Percentiles rank a stretch among this genome's conserved stretches.
Evolutionary conservation across 2,888 invertebrate genomes (phyloP).

Genomic region (Eupithecia exiguata): DNA sequence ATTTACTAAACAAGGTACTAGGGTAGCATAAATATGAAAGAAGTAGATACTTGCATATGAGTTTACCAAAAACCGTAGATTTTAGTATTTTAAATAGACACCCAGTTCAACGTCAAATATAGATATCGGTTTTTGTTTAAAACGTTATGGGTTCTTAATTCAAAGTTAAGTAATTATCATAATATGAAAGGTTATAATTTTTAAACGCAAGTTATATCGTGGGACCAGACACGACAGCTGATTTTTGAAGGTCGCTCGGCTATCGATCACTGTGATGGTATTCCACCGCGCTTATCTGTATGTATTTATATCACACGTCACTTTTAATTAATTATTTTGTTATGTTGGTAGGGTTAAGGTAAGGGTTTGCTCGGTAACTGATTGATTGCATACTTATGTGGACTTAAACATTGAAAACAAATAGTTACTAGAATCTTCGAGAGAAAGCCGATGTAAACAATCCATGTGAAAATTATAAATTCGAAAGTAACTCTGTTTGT

Average conservation of each 20-base stretch:
- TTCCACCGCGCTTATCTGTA: constrained; percentile 22
- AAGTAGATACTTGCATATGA: no score
- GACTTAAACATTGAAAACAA: background rate
- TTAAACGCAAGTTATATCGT: background rate
- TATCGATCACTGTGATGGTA: constrained; percentile 31
- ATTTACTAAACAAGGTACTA: no score
- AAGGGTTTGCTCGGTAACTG: background rate
- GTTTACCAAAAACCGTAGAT: no score
- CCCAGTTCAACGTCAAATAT: no score
- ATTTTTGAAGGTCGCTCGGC: constrained; percentile 31
- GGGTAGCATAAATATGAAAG: no score
- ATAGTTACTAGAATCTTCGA: background rate
- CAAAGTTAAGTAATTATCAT: background rate
- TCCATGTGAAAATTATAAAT: no score
- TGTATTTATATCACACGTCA: constrained; percentile 5
- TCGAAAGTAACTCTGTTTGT: no score
- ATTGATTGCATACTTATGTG: background rate
- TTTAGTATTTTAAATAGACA: no score
- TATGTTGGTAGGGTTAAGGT: no score
- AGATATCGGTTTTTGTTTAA: background rate
- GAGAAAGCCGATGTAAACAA: no score
- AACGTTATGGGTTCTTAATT: background rate
- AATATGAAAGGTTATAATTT: background rate
- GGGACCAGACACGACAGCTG: constrained; percentile 21
- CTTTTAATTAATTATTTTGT: constrained; percentile 11